phyloP scores from a whole-genome alignment of 1,140 invertebrate genomes.

The Chlorops oryzae region DNA sequence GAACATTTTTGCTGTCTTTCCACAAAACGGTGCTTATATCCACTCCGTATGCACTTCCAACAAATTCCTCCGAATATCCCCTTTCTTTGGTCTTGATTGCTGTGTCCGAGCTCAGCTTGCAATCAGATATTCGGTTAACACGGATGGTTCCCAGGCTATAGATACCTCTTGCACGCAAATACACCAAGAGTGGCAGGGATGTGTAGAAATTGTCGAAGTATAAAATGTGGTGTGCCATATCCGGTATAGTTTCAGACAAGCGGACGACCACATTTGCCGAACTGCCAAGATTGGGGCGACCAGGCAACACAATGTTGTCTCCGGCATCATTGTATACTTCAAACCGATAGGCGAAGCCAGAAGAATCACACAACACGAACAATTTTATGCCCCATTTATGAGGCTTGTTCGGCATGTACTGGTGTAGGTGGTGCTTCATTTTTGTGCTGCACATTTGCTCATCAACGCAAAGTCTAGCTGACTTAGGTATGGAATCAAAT shows the following conservation, averaged over 20 bases:
- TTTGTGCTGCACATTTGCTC: constrained; percentile 12
- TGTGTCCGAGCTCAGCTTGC: not conserved
- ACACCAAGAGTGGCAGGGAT: not conserved
- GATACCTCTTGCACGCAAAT: constrained; percentile 1
- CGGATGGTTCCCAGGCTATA: constrained; percentile 1
- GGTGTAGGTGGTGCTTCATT: constrained; percentile 7
- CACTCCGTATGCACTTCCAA: constrained; percentile 21
- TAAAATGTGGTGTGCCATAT: not conserved
- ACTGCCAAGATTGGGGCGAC: constrained; percentile 8
- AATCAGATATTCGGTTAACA: not conserved
- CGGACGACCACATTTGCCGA: constrained; percentile 14
- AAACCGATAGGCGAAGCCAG: constrained; percentile 1
- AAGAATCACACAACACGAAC: not conserved
- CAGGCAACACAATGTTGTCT: constrained; percentile 13
- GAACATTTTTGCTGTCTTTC: constrained; percentile 47
- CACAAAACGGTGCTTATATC: constrained; percentile 30
- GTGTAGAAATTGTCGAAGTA: constrained; percentile 11
- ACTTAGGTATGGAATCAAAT: constrained; percentile 9
- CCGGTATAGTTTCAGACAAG: not conserved
- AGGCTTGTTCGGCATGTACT: too few species aligned
- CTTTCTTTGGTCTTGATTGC: not conserved
- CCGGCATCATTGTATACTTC: constrained; percentile 28
- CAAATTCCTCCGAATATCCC: too few species aligned
- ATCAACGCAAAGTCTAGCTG: constrained; percentile 10
- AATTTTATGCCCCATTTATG: too few species aligned